Percentiles rank a stretch among this genome's conserved stretches.
phyloP scores from a whole-genome alignment of 2,888 invertebrate genomes.

The Neria commutata region DNA sequence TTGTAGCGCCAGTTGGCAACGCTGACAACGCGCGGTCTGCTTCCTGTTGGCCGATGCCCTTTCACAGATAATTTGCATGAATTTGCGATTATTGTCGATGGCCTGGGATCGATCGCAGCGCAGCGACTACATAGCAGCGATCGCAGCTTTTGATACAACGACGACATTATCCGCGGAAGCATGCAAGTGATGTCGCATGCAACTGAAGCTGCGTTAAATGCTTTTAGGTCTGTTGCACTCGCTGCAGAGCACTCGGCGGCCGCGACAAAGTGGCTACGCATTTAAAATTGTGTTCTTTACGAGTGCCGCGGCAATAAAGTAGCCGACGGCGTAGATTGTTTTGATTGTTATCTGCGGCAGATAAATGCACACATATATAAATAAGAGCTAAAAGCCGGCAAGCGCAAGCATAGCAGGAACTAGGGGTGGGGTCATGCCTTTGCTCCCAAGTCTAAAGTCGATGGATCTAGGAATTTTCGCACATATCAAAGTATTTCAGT shows the following conservation, averaged over 20 bases:
- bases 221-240: not conserved
- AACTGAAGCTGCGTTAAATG: conserved; percentile 8
- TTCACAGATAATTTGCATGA: conserved; percentile 41
- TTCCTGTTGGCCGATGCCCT: conserved; percentile 29
- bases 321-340: not conserved
- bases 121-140: too few species aligned
- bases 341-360: not conserved
- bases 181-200: conserved; percentile 33
- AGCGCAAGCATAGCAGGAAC: too few species aligned
- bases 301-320: not conserved
- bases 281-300: not conserved
- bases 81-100: conserved; percentile 38
- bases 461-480: too few species aligned
- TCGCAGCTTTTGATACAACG: conserved; percentile 14
- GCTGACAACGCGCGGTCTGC: not conserved
- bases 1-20: conserved; percentile 3
- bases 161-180: conserved; percentile 27
- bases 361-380: too few species aligned
- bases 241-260: not conserved
- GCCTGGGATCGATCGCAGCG: conserved; percentile 31
- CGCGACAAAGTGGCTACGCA: not conserved
- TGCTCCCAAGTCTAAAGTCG: too few species aligned
- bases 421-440: too few species aligned
- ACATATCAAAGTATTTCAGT: too few species aligned
- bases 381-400: too few species aligned